Percentiles rank a stretch among this genome's conserved stretches.
Conservation (phyloP, 1,140 invertebrate species). For the Lasaia peninsularis region DNA sequence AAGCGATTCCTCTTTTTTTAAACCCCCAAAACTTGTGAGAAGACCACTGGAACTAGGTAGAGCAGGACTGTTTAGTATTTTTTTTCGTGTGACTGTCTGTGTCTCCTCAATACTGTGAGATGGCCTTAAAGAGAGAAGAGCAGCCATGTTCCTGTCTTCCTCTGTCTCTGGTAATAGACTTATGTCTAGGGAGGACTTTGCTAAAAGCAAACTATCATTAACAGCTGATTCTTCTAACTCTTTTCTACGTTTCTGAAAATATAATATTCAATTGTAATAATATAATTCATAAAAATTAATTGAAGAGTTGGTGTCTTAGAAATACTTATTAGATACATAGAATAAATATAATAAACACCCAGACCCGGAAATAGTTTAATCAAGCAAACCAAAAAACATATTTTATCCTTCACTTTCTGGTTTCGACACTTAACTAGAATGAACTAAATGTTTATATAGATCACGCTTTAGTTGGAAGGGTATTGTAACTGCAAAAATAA, state of each 20-base stretch:
- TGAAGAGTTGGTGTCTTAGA: too few species aligned
- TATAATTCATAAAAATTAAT: slow-evolving; percentile 1
- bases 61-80: slow-evolving; percentile 78
- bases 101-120: slow-evolving; percentile 75
- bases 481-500: too few species aligned
- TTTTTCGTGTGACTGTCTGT: slow-evolving; percentile 69
- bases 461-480: too few species aligned
- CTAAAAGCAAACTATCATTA: slow-evolving; percentile 84
- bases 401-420: too few species aligned
- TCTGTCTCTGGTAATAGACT: slow-evolving; percentile 86
- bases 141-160: slow-evolving; percentile 88
- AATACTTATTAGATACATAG: too few species aligned
- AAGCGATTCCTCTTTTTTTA: slow-evolving; percentile 76
- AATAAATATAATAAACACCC: too few species aligned
- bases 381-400: too few species aligned
- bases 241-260: slow-evolving; percentile 84
- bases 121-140: slow-evolving; percentile 83
- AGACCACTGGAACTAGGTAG: slow-evolving; percentile 77
- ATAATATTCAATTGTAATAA: slow-evolving; percentile 23
- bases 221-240: slow-evolving; percentile 83
- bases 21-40: slow-evolving; percentile 76
- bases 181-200: slow-evolving; percentile 88
- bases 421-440: too few species aligned
- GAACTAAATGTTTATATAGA: too few species aligned
- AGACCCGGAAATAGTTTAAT: too few species aligned